These are phyloP conservation scores for Synanthedon myopaeformis DNA, from an alignment of 2,888 invertebrate genomes.

Conservation along the genomic window DNA sequence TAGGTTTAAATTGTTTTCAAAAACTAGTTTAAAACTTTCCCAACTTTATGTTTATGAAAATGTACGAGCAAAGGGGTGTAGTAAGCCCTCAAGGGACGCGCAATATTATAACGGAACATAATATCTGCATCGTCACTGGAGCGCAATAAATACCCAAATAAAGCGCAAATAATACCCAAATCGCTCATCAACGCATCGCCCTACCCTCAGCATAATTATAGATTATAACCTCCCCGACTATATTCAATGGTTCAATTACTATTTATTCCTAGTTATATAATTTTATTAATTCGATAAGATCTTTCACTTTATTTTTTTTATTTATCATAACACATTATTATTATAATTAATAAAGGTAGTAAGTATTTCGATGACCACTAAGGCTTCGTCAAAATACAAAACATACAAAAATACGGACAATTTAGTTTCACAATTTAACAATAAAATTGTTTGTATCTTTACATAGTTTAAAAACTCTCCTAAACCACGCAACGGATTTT, in stretches of 20 bases:
- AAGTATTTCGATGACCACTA: too few relatives aligned
- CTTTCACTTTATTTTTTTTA: too few relatives aligned
- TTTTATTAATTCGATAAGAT: too few relatives aligned
- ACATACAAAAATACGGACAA: too few relatives aligned
- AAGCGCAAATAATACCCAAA: constrained; percentile 77
- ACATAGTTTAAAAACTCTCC: too few relatives aligned
- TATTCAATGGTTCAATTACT: constrained; percentile 31
- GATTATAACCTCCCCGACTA: constrained; percentile 31
- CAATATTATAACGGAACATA: constrained; percentile 45
- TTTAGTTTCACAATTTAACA: too few relatives aligned
- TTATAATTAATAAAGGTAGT: too few relatives aligned
- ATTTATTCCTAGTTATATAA: too few relatives aligned
- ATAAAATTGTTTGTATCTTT: too few relatives aligned
- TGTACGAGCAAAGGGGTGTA: constrained; percentile 30
- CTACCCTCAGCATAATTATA: constrained; percentile 63
- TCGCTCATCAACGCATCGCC: constrained; percentile 60
- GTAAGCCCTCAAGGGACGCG: constrained; percentile 47
- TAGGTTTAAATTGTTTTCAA: background rate
- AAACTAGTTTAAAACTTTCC: background rate
- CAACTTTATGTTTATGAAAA: constrained; percentile 39
- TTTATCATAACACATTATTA: too few relatives aligned
- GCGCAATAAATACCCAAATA: constrained; percentile 75
- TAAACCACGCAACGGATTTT: too few relatives aligned
- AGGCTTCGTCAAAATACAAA: too few relatives aligned
- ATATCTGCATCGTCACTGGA: constrained; percentile 69